Base-by-base conservation (phyloP, 2,888 invertebrate genomes). In the Coleophora flavipennella region DNA sequence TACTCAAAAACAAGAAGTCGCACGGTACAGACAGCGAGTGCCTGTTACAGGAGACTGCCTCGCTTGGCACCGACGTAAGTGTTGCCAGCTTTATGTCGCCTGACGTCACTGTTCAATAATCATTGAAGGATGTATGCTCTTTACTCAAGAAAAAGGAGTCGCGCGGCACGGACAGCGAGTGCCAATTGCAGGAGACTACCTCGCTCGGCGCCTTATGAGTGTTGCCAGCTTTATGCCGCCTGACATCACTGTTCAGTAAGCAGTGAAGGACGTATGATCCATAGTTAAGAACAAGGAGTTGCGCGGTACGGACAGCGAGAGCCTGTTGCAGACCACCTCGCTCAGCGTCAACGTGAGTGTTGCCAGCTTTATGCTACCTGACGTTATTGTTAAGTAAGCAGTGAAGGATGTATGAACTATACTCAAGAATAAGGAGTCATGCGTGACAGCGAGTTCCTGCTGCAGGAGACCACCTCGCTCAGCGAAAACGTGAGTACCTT, bases 71-170 rank as follows among this genome's bases (percentile, higher is more conserved):
- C 46, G 84, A 84, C 49, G 85, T 85, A 56, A 57, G 72, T 45
- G 11, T 12, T 36, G 27, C 25, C 13, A n/a, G n/a, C n/a, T n/a
- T n/a, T n/a, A n/a, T n/a, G n/a, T n/a, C n/a, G n/a, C n/a, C n/a
- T n/a, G n/a, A n/a, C n/a, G n/a, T n/a, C n/a, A n/a, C n/a, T n/a
- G n/a, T n/a, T n/a, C n/a, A n/a, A n/a, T n/a, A n/a, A n/a, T n/a
- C n/a, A n/a, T n/a, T n/a, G n/a, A n/a, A n/a, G n/a, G n/a, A n/a
- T n/a, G n/a, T n/a, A n/a, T n/a, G 85, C 29, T 85, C 85, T 43
- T 85, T 85, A 45, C 78, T 85, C 50, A 85, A 85, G 66, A 85
- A 85, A 59, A 85, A 85, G 61, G 85, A 85, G 65, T 68, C 75
- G 36, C 73, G 81, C 42, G 20, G 85, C 46, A 85, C 85, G n/a